Evolutionary conservation across 35 echinoderm and acorn worm species (phyloP).

Genomic region (Anneissia japonica): DNA sequence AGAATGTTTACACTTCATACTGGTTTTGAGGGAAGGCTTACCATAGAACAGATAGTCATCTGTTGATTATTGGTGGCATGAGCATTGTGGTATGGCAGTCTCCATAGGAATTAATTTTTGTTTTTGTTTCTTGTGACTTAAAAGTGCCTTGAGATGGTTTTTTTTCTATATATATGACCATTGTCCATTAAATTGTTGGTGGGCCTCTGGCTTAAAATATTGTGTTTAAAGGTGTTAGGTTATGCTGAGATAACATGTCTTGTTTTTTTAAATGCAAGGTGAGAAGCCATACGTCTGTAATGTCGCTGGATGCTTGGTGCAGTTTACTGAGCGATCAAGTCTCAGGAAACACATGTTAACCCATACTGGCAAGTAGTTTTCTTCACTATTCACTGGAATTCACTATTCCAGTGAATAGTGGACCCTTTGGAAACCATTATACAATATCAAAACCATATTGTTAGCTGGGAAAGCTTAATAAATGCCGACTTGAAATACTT

Average conservation of each 20-base stretch:
- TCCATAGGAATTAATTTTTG: background rate
- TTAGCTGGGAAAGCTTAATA: background rate
- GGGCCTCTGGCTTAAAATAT: too few relatives aligned
- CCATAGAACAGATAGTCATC: too few relatives aligned
- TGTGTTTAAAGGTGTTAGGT: too few relatives aligned
- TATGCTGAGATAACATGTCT: too few relatives aligned
- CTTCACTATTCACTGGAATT: background rate
- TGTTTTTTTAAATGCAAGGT: too few relatives aligned
- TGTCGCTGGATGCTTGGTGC: slow-evolving; percentile 57
- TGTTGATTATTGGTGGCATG: too few relatives aligned
- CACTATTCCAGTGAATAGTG: background rate
- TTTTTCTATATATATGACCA: background rate
- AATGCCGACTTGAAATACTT: background rate
- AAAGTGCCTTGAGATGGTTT: background rate
- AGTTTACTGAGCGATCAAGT: slow-evolving; percentile 95
- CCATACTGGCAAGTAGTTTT: slow-evolving; percentile 72
- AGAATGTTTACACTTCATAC: too few relatives aligned
- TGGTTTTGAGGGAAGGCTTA: too few relatives aligned
- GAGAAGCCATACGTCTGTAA: slow-evolving; percentile 85
- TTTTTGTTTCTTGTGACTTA: background rate
- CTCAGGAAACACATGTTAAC: slow-evolving; percentile 87
- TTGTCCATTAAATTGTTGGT: too few relatives aligned
- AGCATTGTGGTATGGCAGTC: too few relatives aligned
- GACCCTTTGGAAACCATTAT: background rate
- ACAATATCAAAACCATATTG: background rate